Conservation (phyloP, 2,797 vertebrate genomes). For the Chiroxiphia lanceolata region DNA sequence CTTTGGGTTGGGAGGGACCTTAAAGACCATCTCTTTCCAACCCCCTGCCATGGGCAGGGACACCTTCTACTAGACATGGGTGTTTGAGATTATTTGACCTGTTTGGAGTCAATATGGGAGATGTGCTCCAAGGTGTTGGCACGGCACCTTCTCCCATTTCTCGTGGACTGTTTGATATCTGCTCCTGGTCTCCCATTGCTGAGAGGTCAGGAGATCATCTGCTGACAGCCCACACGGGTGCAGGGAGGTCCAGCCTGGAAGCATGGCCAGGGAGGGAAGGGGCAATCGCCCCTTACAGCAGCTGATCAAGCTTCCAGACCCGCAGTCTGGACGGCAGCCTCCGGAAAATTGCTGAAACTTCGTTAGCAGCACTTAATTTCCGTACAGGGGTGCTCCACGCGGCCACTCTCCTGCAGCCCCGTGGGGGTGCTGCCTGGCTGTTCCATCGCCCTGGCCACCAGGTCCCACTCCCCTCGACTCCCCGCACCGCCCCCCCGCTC, state of each 20-base stretch:
- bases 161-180: neutral
- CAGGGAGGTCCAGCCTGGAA: neutral
- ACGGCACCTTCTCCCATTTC: neutral
- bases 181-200: neutral
- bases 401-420: neutral
- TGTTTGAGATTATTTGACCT: neutral
- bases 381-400: accelerated
- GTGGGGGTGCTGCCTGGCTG: neutral
- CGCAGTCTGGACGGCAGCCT: neutral
- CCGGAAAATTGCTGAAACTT: neutral
- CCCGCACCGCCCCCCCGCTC: neutral
- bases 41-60: neutral
- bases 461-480: neutral
- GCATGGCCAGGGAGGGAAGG: neutral
- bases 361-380: neutral
- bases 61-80: neutral
- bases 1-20: neutral
- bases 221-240: neutral
- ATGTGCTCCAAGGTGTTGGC: neutral
- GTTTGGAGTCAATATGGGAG: accelerated
- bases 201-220: neutral
- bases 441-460: neutral
- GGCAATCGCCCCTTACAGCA: neutral
- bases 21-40: neutral
- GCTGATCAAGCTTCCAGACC: neutral